A percentile compares a stretch with the other conserved stretches of the same genome.
phyloP scores from a whole-genome alignment of 2,113 vertebrate species.

The Ancistrus triradiatus region DNA sequence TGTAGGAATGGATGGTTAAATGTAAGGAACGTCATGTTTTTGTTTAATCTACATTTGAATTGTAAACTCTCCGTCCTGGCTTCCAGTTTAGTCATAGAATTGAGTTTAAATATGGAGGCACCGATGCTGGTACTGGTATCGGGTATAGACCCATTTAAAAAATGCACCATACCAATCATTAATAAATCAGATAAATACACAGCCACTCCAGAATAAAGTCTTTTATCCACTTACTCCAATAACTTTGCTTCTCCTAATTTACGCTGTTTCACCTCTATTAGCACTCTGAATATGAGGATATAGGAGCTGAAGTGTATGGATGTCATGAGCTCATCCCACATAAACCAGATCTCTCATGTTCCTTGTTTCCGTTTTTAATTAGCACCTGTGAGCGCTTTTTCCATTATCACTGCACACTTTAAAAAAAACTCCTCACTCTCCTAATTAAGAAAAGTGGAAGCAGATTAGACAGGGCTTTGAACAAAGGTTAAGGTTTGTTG shows the following conservation, averaged over 20 bases:
- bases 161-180: too few species aligned
- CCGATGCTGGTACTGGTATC: too few species aligned
- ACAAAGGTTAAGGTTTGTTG: conserved; percentile 74
- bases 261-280: background rate
- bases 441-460: conserved; percentile 79
- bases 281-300: conserved; percentile 16
- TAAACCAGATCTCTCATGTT: conserved; percentile 37
- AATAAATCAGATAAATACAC: too few species aligned
- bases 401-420: conserved; percentile 70
- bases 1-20: too few species aligned
- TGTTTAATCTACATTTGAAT: too few species aligned
- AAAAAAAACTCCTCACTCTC: conserved; percentile 69
- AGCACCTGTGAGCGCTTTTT: conserved; percentile 72
- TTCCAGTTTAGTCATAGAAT: too few species aligned
- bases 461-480: conserved; percentile 76
- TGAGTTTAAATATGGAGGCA: too few species aligned
- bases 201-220: too few species aligned
- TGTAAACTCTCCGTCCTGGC: too few species aligned
- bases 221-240: background rate
- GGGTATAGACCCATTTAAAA: too few species aligned
- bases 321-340: conserved; percentile 20
- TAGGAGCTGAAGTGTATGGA: background rate
- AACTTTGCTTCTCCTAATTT: conserved; percentile 9
- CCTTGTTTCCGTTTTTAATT: conserved; percentile 66
- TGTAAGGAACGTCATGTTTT: too few species aligned